Evolutionary conservation across 2,888 invertebrate genomes (phyloP).

Genomic region (Phytoseiulus persimilis): DNA sequence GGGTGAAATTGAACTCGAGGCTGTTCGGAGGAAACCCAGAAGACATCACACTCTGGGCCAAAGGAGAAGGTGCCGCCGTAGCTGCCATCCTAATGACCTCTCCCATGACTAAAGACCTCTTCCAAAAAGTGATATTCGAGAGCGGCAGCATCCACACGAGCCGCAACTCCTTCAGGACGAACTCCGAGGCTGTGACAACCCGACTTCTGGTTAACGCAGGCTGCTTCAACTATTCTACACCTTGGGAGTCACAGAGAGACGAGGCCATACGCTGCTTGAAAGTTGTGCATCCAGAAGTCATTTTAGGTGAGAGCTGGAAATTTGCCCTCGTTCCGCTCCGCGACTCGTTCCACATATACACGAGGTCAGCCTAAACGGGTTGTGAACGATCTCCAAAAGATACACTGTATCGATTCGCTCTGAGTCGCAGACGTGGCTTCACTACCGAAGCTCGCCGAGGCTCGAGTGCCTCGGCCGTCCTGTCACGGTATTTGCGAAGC

Average conservation of each 20-base stretch:
- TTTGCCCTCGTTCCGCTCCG: too few relatives aligned
- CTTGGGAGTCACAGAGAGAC: conserved; percentile 10
- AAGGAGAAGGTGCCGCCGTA: conserved; percentile 47
- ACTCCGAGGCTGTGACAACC: conserved; percentile 28
- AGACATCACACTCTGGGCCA: conserved; percentile 47
- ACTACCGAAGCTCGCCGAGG: too few relatives aligned
- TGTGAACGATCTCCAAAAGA: too few relatives aligned
- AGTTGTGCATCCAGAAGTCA: conserved; percentile 29
- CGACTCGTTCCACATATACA: too few relatives aligned
- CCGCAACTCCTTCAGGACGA: conserved; percentile 25
- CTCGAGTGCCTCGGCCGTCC: too few relatives aligned
- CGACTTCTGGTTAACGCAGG: conserved; percentile 29
- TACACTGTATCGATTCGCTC: too few relatives aligned
- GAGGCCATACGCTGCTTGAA: conserved; percentile 22
- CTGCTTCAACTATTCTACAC: conserved; percentile 14
- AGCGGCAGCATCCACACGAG: conserved; percentile 31
- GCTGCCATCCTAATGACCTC: conserved; percentile 43
- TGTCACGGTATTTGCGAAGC: too few relatives aligned
- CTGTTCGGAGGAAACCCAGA: conserved; percentile 47
- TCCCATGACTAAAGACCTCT: conserved; percentile 22
- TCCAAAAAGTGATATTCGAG: conserved; percentile 26
- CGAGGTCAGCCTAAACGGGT: too few relatives aligned
- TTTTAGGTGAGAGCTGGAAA: background rate
- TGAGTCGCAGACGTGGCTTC: too few relatives aligned
- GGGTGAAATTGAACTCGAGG: conserved; percentile 47